Percentiles rank a stretch among this genome's conserved stretches.
Evolutionary conservation across 2,888 invertebrate genomes (phyloP).

Genomic region (Ectemnius continuus): DNA sequence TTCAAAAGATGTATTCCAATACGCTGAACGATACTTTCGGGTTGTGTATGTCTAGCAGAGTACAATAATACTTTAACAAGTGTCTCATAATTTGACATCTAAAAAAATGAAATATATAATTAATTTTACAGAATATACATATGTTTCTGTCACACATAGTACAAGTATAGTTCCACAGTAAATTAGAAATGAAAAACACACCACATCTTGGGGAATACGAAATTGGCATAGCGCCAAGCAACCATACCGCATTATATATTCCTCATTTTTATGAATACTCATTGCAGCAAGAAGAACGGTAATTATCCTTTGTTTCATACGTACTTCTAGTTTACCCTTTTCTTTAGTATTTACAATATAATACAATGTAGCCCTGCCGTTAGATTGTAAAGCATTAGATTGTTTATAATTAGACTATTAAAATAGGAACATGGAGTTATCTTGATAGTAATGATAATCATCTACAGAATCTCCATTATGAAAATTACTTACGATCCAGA

Average conservation of each 20-base stretch:
- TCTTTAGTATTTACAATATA: constrained; percentile 95
- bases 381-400: neutral
- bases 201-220: constrained; percentile 96
- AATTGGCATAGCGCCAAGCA: constrained; percentile 97
- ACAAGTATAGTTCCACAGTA: neutral
- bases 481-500: constrained; percentile 85
- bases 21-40: constrained; percentile 95
- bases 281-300: constrained; percentile 92
- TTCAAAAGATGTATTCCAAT: constrained; percentile 97
- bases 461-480: neutral
- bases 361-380: constrained; percentile 92
- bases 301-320: constrained; percentile 89
- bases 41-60: constrained; percentile 89
- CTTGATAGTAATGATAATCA: no score
- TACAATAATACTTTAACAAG: constrained; percentile 90
- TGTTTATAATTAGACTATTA: neutral
- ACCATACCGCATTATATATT: constrained; percentile 97
- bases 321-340: constrained; percentile 85
- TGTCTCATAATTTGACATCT: constrained; percentile 94
- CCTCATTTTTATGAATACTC: constrained; percentile 90
- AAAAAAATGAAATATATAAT: constrained; percentile 17
- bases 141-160: constrained; percentile 6
- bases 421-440: neutral
- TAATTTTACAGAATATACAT: neutral
- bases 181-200: constrained; percentile 77